Percentiles rank a stretch among this genome's conserved stretches.
These are phyloP conservation scores for Brachyptera putata DNA, from an alignment of 2,888 invertebrate genomes.

Conservation along the genomic window DNA sequence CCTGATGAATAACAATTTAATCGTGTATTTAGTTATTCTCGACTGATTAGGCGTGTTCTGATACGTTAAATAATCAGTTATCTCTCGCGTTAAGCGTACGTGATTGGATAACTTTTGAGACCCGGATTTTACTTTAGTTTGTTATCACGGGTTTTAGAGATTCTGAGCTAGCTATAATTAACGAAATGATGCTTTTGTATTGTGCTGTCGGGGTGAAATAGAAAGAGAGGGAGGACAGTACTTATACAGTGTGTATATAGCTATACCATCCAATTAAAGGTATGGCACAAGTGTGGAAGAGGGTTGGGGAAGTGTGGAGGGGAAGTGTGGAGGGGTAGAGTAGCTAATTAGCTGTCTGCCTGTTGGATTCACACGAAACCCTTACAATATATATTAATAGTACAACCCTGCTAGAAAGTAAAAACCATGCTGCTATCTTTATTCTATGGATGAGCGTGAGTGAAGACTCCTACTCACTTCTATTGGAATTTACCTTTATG, in stretches of 20 bases:
- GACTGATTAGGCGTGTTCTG: too few species aligned
- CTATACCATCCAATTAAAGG: constrained; percentile 33
- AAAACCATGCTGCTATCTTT: too few species aligned
- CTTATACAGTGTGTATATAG: constrained; percentile 3
- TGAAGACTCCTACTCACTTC: too few species aligned
- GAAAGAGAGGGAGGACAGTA: not conserved
- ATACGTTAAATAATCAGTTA: too few species aligned
- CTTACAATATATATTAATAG: not conserved
- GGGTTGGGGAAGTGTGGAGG: constrained; percentile 10
- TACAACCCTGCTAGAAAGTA: too few species aligned
- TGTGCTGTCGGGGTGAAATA: constrained; percentile 1
- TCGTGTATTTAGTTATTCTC: too few species aligned
- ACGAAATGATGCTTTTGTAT: constrained; percentile 8
- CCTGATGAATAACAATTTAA: too few species aligned
- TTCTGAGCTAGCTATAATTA: constrained; percentile 7
- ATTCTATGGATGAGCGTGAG: too few species aligned
- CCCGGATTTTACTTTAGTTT: not conserved
- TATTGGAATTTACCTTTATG: too few species aligned
- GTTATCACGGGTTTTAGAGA: not conserved
- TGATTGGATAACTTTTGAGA: not conserved
- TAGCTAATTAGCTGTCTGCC: constrained; percentile 32
- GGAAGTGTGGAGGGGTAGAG: constrained; percentile 1
- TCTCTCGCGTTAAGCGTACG: too few species aligned
- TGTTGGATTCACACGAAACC: constrained; percentile 24
- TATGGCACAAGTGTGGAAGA: constrained; percentile 28